These are phyloP conservation scores for Plodia interpunctella DNA, from an alignment of 1,140 invertebrate genomes.

Conservation along the genomic window DNA sequence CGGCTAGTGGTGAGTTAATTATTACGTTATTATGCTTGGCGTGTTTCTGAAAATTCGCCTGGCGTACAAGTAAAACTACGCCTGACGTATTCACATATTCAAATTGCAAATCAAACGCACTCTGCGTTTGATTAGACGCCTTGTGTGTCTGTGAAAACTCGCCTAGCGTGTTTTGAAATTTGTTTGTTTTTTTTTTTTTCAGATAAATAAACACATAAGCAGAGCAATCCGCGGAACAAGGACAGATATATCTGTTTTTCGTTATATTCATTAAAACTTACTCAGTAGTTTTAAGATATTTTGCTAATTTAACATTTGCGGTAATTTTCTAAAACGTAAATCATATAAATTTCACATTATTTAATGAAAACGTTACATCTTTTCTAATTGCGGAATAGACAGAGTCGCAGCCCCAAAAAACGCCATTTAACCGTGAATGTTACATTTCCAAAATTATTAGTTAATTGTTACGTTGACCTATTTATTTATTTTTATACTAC, in stretches of 20 bases:
- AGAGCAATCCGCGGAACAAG: neutral
- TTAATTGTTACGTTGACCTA: constrained; percentile 15
- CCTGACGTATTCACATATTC: no score
- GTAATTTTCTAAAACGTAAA: neutral
- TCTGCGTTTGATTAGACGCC: no score
- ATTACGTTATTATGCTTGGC: no score
- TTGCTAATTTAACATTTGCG: neutral
- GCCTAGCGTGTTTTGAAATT: no score
- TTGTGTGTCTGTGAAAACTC: no score
- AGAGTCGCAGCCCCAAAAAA: no score
- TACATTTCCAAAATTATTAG: constrained; percentile 5
- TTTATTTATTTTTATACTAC: constrained; percentile 15
- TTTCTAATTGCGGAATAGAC: no score
- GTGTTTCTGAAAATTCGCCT: no score
- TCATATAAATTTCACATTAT: no score
- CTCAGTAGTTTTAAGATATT: neutral
- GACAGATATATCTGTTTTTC: neutral
- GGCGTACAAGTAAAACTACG: no score
- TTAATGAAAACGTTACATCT: no score
- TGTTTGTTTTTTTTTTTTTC: neutral
- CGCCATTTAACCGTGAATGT: neutral
- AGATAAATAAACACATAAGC: neutral
- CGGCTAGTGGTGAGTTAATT: neutral
- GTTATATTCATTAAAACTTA: neutral
- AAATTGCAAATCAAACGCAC: no score